Percentiles rank a stretch among this genome's conserved stretches.
Conservation (phyloP, 2,113 vertebrate genomes). For the Embiotoca jacksoni region DNA sequence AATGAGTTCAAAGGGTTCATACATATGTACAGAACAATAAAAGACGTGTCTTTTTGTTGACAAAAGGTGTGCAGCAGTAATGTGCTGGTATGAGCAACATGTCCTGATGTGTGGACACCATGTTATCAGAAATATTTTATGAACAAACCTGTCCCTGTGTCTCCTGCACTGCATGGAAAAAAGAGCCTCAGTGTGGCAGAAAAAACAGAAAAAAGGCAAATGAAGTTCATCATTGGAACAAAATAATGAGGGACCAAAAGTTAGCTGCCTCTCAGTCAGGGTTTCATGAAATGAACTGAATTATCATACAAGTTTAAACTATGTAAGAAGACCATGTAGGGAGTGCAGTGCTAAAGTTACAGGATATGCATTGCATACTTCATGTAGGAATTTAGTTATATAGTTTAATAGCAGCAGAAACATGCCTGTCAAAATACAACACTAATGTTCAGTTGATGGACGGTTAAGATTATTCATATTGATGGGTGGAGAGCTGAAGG, state of each 20-base stretch:
- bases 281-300: not conserved
- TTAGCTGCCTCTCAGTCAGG: conserved; percentile 3
- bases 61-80: not conserved
- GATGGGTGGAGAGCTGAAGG: conserved; percentile 30
- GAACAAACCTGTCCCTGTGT: not conserved
- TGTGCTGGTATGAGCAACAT: not conserved
- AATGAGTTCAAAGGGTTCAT: conserved; percentile 38
- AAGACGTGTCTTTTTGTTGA: conserved; percentile 6
- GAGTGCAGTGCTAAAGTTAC: not conserved
- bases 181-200: conserved; percentile 2
- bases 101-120: too few species aligned
- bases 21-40: conserved; percentile 64
- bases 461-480: not conserved
- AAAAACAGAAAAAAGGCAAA: conserved; percentile 6
- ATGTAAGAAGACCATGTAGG: too few species aligned
- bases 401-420: not conserved
- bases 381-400: not conserved
- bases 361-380: not conserved
- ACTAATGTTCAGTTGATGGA: not conserved
- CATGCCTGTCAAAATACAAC: not conserved
- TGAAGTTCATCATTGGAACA: conserved; percentile 9
- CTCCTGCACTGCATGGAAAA: not conserved
- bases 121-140: not conserved
- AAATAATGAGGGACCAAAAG: conserved; percentile 21
- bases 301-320: not conserved